Evolutionary conservation across 2,888 invertebrate genomes (phyloP).

Genomic region (Parnassius smintheus): DNA sequence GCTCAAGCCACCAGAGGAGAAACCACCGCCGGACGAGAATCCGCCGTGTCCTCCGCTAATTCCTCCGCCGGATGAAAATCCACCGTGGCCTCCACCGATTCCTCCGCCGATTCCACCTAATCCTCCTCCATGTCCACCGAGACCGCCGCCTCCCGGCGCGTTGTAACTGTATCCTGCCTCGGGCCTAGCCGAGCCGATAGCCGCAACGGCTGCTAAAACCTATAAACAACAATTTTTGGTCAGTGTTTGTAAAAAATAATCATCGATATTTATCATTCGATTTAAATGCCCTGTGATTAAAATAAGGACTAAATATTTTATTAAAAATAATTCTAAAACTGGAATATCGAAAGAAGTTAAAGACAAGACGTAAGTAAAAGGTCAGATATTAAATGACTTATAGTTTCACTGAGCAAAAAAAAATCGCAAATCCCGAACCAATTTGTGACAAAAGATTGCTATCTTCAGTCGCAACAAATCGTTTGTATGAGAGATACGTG

Average conservation of each 20-base stretch:
- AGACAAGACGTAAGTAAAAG: not conserved
- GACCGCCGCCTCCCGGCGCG: slow-evolving; percentile 69
- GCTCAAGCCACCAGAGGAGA: slow-evolving; percentile 48
- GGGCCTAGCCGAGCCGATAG: slow-evolving; percentile 81
- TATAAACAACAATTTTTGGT: slow-evolving; percentile 44
- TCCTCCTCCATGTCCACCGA: slow-evolving; percentile 46
- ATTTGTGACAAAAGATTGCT: slow-evolving; percentile 22
- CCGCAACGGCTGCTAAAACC: slow-evolving; percentile 80
- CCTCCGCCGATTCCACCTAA: slow-evolving; percentile 52
- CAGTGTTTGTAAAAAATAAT: slow-evolving; percentile 3
- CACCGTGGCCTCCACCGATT: slow-evolving; percentile 45
- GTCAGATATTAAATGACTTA: not conserved
- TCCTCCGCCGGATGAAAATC: slow-evolving; percentile 55
- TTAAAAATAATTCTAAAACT: not conserved
- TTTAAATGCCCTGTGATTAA: slow-evolving; percentile 15
- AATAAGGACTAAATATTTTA: not conserved
- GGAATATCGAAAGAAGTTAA: not conserved
- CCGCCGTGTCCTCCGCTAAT: slow-evolving; percentile 47
- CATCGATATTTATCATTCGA: not conserved
- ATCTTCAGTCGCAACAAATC: slow-evolving; percentile 19
- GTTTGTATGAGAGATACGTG: not conserved
- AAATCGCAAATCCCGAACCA: slow-evolving; percentile 12
- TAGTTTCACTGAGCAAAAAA: not conserved
- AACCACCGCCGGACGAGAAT: slow-evolving; percentile 54
- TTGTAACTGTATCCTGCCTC: slow-evolving; percentile 83